Conservation (phyloP, 1,140 invertebrate species). For the Platorchestia sp. region DNA sequence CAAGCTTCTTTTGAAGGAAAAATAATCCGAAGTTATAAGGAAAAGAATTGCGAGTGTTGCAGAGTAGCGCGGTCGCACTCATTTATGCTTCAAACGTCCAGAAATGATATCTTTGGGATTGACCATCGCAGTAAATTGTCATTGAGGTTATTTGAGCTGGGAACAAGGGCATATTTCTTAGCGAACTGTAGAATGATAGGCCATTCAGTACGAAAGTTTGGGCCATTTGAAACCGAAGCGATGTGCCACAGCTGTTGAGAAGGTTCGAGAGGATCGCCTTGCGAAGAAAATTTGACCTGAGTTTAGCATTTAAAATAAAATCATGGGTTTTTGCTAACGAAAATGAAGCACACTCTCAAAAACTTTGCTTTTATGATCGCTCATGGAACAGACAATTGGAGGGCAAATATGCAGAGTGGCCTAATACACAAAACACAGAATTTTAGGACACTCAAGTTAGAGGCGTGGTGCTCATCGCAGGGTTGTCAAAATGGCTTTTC, state of each 20-base stretch:
- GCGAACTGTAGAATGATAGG: not conserved
- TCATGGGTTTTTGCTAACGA: too few relatives aligned
- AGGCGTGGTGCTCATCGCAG: too few relatives aligned
- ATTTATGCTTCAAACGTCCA: not conserved
- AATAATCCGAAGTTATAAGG: too few relatives aligned
- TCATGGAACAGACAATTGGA: too few relatives aligned
- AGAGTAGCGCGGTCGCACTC: not conserved
- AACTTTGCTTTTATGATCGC: not conserved
- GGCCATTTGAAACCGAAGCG: not conserved
- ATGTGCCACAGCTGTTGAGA: not conserved
- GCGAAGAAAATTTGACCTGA: not conserved
- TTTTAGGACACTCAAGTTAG: too few relatives aligned
- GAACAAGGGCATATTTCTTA: not conserved
- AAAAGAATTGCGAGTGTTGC: not conserved
- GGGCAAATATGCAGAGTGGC: too few relatives aligned
- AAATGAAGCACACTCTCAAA: not conserved
- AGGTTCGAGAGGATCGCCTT: not conserved
- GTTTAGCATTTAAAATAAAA: not conserved
- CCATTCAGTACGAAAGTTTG: not conserved
- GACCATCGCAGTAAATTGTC: not conserved
- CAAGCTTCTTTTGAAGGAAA: too few relatives aligned
- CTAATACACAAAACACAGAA: too few relatives aligned
- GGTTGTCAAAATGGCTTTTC: too few relatives aligned
- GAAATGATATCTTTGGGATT: not conserved
- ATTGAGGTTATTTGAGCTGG: not conserved